Base-by-base conservation (phyloP, 1,140 invertebrate genomes). In the Orchesella cincta region DNA sequence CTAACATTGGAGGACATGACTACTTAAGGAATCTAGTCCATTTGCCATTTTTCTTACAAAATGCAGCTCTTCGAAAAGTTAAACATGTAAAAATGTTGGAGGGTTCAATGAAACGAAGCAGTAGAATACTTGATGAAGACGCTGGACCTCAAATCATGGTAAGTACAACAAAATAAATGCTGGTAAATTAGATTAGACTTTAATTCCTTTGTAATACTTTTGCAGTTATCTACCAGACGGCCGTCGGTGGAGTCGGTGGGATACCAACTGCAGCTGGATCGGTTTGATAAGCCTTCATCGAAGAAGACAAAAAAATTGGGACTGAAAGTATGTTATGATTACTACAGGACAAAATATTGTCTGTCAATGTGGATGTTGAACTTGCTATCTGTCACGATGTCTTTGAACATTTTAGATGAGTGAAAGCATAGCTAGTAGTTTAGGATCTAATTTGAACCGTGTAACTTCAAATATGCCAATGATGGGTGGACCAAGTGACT, bases 21-120 rank as follows among this genome's bases (percentile, higher is more conserved):
- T 98, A 98, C 84, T 86, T 99, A 36, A 90, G 95, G 33, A 99
- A 99, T 85, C 92, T 99, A 88, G 95, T 99, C 1, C 97, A 98
- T 84, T 87, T 99, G 78, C 98, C 97, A 0, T 98, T 99, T 86
- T 99, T 96, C 86, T 88, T 99, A 20, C 97, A 99, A 88, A 98
- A 98, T 86, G 96, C 96, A 23, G 96, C 95, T 8, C 85, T 98
- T 64, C 88, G 95, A 0, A 92, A 94, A 82, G 93, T 96, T 0
- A 94, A 94, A 84, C 81, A 82, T 23, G 81, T 82, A 14, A 82
- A 82, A 78, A 82, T 81, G 78, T n/a, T 81, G 46, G 82, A 81
- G 52, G 77, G 70, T 72, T 28, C 75, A 2, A 74, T 78, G 46
- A 82, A 81, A 62, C 36, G 80, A 29, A 64, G 62, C 20, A 79